Evolutionary conservation across 2,797 vertebrate species (phyloP).

Genomic region (Sciurus carolinensis): DNA sequence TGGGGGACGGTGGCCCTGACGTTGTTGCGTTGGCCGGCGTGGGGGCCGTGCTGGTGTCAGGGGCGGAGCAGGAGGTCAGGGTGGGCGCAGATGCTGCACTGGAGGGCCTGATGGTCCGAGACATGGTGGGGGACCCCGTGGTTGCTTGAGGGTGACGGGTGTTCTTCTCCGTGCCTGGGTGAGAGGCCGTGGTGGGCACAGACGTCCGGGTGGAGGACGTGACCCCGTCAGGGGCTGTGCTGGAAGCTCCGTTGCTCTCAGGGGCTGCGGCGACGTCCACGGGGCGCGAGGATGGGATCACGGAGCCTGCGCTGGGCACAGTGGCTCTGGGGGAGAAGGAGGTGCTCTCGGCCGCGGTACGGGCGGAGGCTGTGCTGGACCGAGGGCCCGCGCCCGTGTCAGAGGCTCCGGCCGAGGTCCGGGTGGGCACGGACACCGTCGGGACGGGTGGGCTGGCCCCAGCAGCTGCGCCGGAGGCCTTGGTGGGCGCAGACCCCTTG

Average conservation of each 20-base stretch:
- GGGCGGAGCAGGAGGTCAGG: neutral
- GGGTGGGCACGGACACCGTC: too few species aligned
- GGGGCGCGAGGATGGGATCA: too few species aligned
- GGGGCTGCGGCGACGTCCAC: too few species aligned
- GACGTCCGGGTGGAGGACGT: accelerated
- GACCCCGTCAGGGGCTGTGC: neutral
- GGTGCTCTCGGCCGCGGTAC: too few species aligned
- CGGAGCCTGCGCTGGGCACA: too few species aligned
- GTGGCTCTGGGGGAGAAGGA: too few species aligned
- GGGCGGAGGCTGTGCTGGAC: too few species aligned
- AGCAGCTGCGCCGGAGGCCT: neutral
- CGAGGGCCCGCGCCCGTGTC: too few species aligned
- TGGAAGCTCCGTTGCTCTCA: neutral
- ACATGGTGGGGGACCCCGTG: neutral
- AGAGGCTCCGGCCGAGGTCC: too few species aligned
- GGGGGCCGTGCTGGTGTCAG: neutral
- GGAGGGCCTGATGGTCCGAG: neutral
- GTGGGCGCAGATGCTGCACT: neutral
- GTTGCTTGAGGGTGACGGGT: neutral
- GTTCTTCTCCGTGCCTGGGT: neutral
- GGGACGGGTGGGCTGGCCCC: neutral
- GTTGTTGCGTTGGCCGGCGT: neutral
- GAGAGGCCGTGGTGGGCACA: neutral
- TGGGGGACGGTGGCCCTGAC: neutral
- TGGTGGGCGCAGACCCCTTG: neutral